phyloP scores from a whole-genome alignment of 2,888 invertebrate species.

The Andricus quercusramuli region DNA sequence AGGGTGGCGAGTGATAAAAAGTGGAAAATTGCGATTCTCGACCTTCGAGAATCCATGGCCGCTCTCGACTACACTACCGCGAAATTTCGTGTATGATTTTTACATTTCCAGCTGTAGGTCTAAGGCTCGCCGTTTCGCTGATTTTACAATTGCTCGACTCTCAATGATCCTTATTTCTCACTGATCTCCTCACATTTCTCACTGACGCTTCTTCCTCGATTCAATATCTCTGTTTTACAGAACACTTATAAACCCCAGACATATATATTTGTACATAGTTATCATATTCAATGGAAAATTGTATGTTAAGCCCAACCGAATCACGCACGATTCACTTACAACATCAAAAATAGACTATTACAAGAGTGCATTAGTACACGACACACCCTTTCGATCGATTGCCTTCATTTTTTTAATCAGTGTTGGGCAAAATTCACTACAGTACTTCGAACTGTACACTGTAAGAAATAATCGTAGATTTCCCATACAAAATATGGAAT shows the following conservation, averaged over 20 bases:
- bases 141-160: constrained; percentile 46
- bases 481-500: no score
- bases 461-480: no score
- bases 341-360: constrained; percentile 78
- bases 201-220: constrained; percentile 42
- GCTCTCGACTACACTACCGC: background rate
- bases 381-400: constrained; percentile 68
- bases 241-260: constrained; percentile 70
- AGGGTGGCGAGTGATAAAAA: background rate
- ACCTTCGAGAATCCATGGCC: constrained; percentile 3
- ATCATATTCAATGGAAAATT: constrained; percentile 74
- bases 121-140: constrained; percentile 53
- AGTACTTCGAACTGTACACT: no score
- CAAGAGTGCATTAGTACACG: constrained; percentile 72
- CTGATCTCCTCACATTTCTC: constrained; percentile 15
- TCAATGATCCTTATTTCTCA: constrained; percentile 28
- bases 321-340: constrained; percentile 73
- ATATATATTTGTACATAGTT: constrained; percentile 75
- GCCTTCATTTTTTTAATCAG: background rate
- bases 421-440: background rate
- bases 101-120: constrained; percentile 53
- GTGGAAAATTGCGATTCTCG: constrained; percentile 22
- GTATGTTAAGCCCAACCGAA: constrained; percentile 70
- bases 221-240: constrained; percentile 64
- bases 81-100: constrained; percentile 22